Base-by-base conservation (phyloP, 2,888 invertebrate genomes). In the Anthophora plumipes region DNA sequence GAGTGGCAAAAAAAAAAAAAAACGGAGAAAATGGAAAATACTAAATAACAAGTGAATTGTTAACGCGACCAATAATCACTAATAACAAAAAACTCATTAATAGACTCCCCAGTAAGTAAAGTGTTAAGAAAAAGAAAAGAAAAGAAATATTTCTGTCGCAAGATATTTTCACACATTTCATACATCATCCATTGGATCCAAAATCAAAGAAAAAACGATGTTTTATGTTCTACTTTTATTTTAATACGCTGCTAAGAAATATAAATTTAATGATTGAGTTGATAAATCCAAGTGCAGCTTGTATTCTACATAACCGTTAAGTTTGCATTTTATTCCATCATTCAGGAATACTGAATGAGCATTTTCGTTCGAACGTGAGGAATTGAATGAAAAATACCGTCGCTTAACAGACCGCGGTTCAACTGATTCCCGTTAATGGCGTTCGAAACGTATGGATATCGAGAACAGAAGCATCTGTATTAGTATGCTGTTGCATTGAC, bases 401-500 rank as follows among this genome's bases (percentile, higher is more conserved):
- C 14, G 41, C 20, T 67, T 31, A 61, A 55, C 50, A 12, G 20
- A 31, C 14, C 11, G 20, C 12, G 12, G 46, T 68, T 41, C 64
- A 43, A 63, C 52, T 54, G 64, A 60, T 67, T 22, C 66, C n/a
- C 37, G 43, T 64, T 69, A 78, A 78, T 79, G 52, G 76, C 46
- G 43, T 41, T 37, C 20, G 59, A 43, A 43, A 41, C 46, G 60
- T 11, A 22, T 9, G n/a, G 48, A 60, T 64, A 67, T 74, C 52
- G 68, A 37, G 48, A 20, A 71, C 63, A 20, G 55, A 52, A 66
- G 64, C 59, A 54, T 64, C 63, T 60, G 68, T 80, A 81, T 68
- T 75, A 66, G 63, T 75, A 67, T 71, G 50, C 50, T 54, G 70
- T 80, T 61, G 67, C 63, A 55, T 20, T 48, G 75, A 81, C 71